These are phyloP conservation scores for Oxyruncus cristatus DNA, from an alignment of 2,113 vertebrate genomes.

Conservation along the genomic window DNA sequence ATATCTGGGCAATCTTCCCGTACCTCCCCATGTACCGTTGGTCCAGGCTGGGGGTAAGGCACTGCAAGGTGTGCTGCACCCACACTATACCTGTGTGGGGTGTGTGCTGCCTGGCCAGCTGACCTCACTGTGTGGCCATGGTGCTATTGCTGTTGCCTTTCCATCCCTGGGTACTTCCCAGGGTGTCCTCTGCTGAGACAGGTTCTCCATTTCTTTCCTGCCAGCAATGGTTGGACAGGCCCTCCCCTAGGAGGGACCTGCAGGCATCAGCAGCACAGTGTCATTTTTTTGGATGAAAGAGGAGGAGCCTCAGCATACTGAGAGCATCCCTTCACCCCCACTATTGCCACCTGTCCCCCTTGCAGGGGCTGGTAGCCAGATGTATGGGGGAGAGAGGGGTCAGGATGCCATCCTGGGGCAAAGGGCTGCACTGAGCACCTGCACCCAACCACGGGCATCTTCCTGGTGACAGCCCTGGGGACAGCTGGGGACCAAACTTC, in stretches of 20 bases:
- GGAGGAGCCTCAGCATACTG: background rate
- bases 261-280: background rate
- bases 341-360: background rate
- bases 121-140: background rate
- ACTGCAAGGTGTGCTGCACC: background rate
- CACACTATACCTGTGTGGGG: accelerated
- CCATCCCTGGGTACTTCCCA: background rate
- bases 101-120: background rate
- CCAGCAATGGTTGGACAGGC: background rate
- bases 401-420: background rate
- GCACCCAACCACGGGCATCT: background rate
- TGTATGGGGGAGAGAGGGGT: accelerated
- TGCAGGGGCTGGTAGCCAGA: background rate
- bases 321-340: background rate
- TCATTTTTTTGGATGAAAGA: background rate
- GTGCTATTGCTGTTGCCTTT: background rate
- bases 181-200: background rate
- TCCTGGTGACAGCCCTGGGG: background rate
- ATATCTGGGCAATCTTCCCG: background rate
- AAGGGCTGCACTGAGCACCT: background rate
- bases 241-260: background rate
- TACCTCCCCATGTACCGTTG: accelerated
- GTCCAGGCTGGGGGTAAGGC: background rate
- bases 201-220: background rate
- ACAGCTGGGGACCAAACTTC: background rate